phyloP scores from a whole-genome alignment of 2,797 vertebrate species.

The Paedocypris micromegethes region DNA sequence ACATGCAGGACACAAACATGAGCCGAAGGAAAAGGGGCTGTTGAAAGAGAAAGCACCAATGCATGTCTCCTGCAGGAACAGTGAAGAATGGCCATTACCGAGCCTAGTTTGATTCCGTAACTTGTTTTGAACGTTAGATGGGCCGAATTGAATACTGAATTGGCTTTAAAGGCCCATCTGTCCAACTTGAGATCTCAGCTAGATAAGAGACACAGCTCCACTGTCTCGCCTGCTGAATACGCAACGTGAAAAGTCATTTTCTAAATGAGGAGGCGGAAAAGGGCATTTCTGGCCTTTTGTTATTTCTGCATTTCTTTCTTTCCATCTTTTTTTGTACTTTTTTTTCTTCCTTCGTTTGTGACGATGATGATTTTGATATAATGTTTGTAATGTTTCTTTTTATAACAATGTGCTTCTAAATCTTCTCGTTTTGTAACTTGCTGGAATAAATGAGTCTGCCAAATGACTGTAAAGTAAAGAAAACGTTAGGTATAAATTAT shows the following conservation, averaged over 20 bases:
- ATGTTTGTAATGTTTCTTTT: not conserved
- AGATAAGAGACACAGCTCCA: slow-evolving; percentile 34
- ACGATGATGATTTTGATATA: not conserved
- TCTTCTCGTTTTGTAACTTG: too few species aligned
- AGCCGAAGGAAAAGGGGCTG: not conserved
- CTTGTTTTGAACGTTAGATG: slow-evolving; percentile 22
- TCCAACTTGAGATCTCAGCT: slow-evolving; percentile 41
- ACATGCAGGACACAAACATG: not conserved
- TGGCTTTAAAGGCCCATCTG: slow-evolving; percentile 59
- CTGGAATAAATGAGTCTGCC: too few species aligned
- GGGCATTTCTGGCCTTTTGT: not conserved
- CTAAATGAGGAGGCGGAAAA: slow-evolving; percentile 13
- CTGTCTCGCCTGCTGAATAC: slow-evolving; percentile 40
- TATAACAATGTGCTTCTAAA: too few species aligned
- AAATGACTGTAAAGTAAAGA: too few species aligned
- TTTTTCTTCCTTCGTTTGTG: not conserved
- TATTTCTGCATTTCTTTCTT: not conserved
- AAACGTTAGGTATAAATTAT: too few species aligned
- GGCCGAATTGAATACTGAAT: slow-evolving; percentile 51
- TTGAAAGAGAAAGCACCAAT: slow-evolving; percentile 15
- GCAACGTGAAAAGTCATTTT: slow-evolving; percentile 33
- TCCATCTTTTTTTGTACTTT: not conserved
- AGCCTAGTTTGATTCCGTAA: slow-evolving; percentile 4
- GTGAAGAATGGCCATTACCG: slow-evolving; percentile 7
- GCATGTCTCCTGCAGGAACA: slow-evolving; percentile 7